Evolutionary conservation across 2,113 vertebrate genomes (phyloP), one percentile per base, ranked within the genome.

Genomic region (Semnornis frantzii): DNA sequence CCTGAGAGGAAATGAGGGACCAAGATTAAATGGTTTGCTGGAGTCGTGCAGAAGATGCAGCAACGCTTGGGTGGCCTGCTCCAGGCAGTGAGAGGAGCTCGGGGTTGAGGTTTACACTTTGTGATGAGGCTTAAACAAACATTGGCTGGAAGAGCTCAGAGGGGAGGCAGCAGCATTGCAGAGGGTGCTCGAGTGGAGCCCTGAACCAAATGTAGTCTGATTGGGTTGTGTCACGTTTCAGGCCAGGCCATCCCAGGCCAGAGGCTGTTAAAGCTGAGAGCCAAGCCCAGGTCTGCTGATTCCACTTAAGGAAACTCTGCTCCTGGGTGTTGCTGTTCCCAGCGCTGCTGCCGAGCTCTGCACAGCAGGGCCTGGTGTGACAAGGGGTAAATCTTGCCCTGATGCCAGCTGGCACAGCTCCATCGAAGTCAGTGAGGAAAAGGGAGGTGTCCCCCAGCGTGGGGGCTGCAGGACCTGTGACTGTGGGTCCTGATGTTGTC

Each of bases 61-160:
- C 65, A 88, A 93, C 23, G 73, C 90, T 94, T 75, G 85, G 92
- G 88, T 90, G 84, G 65, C 5, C 6, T 55, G 96, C 96, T 95
- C 5, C 80, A 86, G 93, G 95, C 87, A 0, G 37, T 78, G 92
- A 9, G 31, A 72, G 82, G 69, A 68, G 0, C 82, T 52, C n/a
- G 0, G 79, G 7, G 7, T 71, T 96, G 96, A 95, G 83, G 25
- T 75, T 96, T 96, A 94, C 88, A 68, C 3, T 30, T 95, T 88
- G 82, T 95, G 93, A 95, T 95, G 76, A 96, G 82, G 30, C 37
- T 96, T 88, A 90, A 94, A 92, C 62, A 30, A 85, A 73, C 88
- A 8, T 8, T 27, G 69, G 79, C 88, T 90, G 82, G 76, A 44
- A 50, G 76, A 60, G 92, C 85, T 94, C 79, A 57, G 85, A 57